Evolutionary conservation across 2,888 invertebrate species (phyloP), one percentile per base, ranked within the genome.

Genomic region (Iphiclides podalirius): DNA sequence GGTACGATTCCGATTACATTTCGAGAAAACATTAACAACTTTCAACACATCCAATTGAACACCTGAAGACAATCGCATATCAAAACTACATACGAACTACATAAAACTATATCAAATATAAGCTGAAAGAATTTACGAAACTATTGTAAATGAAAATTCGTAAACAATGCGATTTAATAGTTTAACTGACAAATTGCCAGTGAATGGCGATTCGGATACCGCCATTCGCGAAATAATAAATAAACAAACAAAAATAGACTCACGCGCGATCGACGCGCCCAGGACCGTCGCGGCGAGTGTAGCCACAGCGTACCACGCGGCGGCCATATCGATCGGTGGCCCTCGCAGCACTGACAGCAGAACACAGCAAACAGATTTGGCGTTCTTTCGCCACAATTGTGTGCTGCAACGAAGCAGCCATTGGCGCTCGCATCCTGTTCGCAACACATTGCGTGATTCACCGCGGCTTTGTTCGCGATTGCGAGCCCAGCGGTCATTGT

Each of bases 261-360:
- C 64, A 87, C 87, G 81, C 65, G 78, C 70, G 55, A 88, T 80
- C 9, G 85, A 77, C 48, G 87, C 88, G 45, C 88, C 87, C 51
- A 88, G 75, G 28, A 75, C 84, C 28, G 82, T 79, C 43, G 79
- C 79, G 46, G 78, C 79, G 28, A 88, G 75, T 57, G 76, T 71
- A 16, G 75, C 65, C 60, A 84, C 74, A 7, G 79, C 77, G 63
- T 74, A 73, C 79, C 73, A 80, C 67, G 79, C 75, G 58, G 76
- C 88, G 49, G 76, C 86, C 88, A 88, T 88, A 72, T 57, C 69
- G 61, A 59, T 58, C 69, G 61, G 77, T 74, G 77, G 70, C 75
- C 71, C 68, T 62, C 74, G 72, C 70, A 75, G 80, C 80, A 88
- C 87, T 86, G 71, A 70, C 37, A 52, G 38, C 40, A 55, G 52